A percentile compares a stretch with the other conserved stretches of the same genome.
These are phyloP conservation scores for Ceratotherium simum DNA, from an alignment of 2,113 vertebrate species.

Conservation along the genomic window DNA sequence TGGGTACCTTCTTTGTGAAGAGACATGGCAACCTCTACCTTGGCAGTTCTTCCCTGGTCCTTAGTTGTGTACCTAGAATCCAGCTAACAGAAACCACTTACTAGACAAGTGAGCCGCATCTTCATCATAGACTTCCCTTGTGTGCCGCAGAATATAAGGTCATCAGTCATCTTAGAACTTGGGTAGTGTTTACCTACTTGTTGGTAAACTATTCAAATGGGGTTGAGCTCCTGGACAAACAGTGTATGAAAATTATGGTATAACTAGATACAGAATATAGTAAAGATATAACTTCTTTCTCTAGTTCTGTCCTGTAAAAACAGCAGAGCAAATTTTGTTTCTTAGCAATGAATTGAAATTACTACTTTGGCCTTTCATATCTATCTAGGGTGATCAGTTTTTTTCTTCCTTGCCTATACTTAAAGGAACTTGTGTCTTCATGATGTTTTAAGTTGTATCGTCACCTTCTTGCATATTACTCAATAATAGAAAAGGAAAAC, in stretches of 20 bases:
- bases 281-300: neutral
- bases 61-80: neutral
- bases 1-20: neutral
- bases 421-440: neutral
- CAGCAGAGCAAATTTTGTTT: neutral
- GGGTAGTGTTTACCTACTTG: neutral
- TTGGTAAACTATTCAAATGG: neutral
- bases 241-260: neutral
- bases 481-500: conserved; percentile 70
- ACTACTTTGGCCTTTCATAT: neutral
- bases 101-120: neutral
- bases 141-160: neutral
- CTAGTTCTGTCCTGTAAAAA: neutral
- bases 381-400: neutral
- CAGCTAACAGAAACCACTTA: neutral
- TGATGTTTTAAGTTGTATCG: conserved; percentile 66
- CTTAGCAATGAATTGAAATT: neutral
- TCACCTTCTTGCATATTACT: conserved; percentile 55
- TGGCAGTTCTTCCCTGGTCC: neutral
- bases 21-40: neutral
- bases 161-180: neutral
- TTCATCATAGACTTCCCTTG: neutral
- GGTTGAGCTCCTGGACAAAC: neutral
- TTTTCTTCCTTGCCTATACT: neutral
- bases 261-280: neutral